Percentiles rank a stretch among this genome's conserved stretches.
Conservation (phyloP, 2,888 invertebrate species). For the Calephelis perditalis region DNA sequence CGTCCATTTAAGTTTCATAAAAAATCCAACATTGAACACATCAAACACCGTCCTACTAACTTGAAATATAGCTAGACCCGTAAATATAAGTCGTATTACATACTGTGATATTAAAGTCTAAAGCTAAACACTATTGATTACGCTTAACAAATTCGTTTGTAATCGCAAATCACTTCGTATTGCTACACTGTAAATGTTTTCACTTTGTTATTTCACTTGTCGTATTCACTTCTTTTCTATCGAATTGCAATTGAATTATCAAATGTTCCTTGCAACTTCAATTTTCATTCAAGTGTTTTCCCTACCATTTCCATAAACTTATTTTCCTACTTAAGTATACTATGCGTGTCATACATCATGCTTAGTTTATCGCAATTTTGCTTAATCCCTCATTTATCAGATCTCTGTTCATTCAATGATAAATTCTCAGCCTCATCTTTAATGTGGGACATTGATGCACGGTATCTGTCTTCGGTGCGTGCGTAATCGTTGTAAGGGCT, state of each 20-base stretch:
- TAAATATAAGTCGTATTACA: constrained; percentile 58
- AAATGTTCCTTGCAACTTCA: no score
- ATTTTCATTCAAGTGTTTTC: background rate
- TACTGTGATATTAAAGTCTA: constrained; percentile 45
- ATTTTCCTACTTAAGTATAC: constrained; percentile 6
- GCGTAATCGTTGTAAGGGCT: constrained; percentile 70
- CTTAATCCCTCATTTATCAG: constrained; percentile 57
- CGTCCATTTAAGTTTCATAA: constrained; percentile 41
- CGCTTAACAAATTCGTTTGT: constrained; percentile 34
- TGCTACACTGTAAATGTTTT: constrained; percentile 27
- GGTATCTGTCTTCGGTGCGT: constrained; percentile 60
- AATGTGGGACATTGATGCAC: constrained; percentile 62
- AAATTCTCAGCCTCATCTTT: constrained; percentile 74
- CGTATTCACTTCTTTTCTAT: constrained; percentile 26
- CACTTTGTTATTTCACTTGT: constrained; percentile 23
- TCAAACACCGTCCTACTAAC: constrained; percentile 59
- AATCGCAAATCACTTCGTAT: constrained; percentile 33
- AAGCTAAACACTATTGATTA: constrained; percentile 34
- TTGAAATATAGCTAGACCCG: constrained; percentile 72
- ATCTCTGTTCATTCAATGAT: constrained; percentile 71
- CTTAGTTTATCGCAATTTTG: background rate
- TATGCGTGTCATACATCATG: constrained; percentile 5
- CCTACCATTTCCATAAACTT: background rate
- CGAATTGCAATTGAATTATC: no score
- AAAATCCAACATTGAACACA: constrained; percentile 68